phyloP scores from a whole-genome alignment of 1,140 invertebrate genomes.

The Thrips palmi region DNA sequence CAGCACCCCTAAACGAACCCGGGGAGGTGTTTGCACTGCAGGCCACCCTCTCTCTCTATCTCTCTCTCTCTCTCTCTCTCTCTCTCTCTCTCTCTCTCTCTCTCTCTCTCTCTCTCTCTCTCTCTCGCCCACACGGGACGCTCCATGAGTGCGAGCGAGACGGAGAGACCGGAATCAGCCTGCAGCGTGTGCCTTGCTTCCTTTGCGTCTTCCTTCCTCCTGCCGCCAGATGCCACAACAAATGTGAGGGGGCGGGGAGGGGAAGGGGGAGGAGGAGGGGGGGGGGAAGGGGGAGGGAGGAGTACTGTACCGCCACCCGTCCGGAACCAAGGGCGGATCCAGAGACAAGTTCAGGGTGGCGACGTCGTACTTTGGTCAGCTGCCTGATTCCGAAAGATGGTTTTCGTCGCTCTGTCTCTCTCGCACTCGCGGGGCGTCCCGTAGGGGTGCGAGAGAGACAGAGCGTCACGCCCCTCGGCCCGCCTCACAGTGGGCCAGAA shows the following conservation, averaged over 20 bases:
- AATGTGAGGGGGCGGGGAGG: conserved; percentile 2
- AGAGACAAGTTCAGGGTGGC: too few relatives aligned
- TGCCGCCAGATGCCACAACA: background rate
- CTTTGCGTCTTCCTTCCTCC: background rate
- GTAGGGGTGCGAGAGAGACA: too few relatives aligned
- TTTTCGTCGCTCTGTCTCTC: too few relatives aligned
- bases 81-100: conserved; percentile 7
- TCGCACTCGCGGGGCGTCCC: too few relatives aligned
- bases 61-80: background rate
- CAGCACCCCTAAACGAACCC: too few relatives aligned
- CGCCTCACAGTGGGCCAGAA: too few relatives aligned
- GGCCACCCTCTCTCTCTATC: conserved; percentile 1
- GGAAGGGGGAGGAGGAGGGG: conserved; percentile 1
- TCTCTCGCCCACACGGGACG: background rate
- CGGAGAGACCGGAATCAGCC: background rate
- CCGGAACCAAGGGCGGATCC: too few relatives aligned
- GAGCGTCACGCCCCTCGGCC: too few relatives aligned
- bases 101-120: background rate
- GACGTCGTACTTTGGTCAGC: too few relatives aligned
- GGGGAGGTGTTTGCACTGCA: too few relatives aligned
- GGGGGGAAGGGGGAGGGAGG: background rate
- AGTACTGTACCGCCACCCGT: too few relatives aligned
- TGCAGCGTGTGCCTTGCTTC: background rate
- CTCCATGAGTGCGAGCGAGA: background rate
- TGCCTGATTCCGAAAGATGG: too few relatives aligned